Evolutionary conservation across 2,888 invertebrate species (phyloP).

Genomic region (Lamellibrachia satsuma): DNA sequence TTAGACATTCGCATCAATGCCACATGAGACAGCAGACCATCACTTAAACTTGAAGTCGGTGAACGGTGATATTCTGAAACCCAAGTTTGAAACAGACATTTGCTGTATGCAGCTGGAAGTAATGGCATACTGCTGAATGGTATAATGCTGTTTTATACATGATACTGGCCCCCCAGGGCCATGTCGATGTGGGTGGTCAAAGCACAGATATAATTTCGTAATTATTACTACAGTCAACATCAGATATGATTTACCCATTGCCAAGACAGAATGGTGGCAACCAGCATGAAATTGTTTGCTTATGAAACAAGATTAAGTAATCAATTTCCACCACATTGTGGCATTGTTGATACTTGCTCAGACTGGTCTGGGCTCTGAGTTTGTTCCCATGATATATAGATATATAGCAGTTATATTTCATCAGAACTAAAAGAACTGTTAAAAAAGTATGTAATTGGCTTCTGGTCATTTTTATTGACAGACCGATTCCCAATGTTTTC

Average conservation of each 20-base stretch:
- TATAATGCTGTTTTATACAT: not conserved
- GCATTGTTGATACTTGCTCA: not conserved
- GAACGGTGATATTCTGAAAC: too few species aligned
- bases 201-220: not conserved
- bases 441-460: not conserved
- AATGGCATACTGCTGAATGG: not conserved
- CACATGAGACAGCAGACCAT: too few species aligned
- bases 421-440: not conserved
- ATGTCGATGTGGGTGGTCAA: slow-evolving; percentile 9
- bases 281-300: not conserved
- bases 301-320: not conserved
- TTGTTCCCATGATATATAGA: not conserved
- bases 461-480: not conserved
- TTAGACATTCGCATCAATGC: too few species aligned
- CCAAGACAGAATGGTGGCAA: slow-evolving; percentile 5
- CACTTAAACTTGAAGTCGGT: too few species aligned
- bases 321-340: not conserved
- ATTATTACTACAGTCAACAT: not conserved
- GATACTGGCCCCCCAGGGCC: not conserved
- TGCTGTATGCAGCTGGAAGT: not conserved
- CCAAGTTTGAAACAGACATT: not conserved
- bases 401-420: not conserved
- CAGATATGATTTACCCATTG: not conserved
- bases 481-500: not conserved
- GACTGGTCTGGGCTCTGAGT: not conserved